phyloP scores from a whole-genome alignment of 2,888 invertebrate genomes.

The Anarsia innoxiella region DNA sequence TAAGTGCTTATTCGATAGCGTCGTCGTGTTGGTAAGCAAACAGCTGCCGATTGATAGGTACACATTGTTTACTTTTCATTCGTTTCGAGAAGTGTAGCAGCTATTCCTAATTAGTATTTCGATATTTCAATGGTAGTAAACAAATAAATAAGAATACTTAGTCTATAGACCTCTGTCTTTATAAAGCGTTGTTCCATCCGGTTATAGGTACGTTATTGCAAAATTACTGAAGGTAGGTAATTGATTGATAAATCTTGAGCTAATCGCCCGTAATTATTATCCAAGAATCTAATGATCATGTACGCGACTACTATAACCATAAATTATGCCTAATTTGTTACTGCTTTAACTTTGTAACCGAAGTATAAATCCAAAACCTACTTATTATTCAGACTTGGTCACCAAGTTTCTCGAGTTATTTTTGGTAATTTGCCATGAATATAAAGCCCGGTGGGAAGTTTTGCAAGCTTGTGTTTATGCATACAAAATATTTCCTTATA shows the following conservation, averaged over 20 bases:
- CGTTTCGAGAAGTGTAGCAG: neutral
- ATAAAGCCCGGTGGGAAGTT: constrained; percentile 20
- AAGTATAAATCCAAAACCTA: neutral
- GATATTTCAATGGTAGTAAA: too few relatives aligned
- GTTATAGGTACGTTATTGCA: constrained; percentile 11
- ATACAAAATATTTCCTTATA: too few relatives aligned
- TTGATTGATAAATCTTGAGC: constrained; percentile 10
- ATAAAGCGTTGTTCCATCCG: too few relatives aligned
- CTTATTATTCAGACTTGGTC: constrained; percentile 19
- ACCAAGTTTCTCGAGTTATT: constrained; percentile 14
- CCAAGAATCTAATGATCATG: constrained; percentile 1
- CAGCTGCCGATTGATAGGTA: constrained; percentile 15
- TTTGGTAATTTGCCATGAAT: constrained; percentile 23
- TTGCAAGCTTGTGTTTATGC: too few relatives aligned
- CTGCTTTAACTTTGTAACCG: neutral
- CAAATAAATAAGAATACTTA: too few relatives aligned
- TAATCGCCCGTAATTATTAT: constrained; percentile 5
- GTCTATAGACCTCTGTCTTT: too few relatives aligned
- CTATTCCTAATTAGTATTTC: neutral
- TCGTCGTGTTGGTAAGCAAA: constrained; percentile 21
- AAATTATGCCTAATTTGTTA: constrained; percentile 9
- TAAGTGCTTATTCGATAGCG: constrained; percentile 25
- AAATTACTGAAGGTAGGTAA: constrained; percentile 12
- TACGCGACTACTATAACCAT: constrained; percentile 1
- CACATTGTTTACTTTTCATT: constrained; percentile 12